Conservation (phyloP, 2,113 vertebrate genomes). For the Scatophagus argus region DNA sequence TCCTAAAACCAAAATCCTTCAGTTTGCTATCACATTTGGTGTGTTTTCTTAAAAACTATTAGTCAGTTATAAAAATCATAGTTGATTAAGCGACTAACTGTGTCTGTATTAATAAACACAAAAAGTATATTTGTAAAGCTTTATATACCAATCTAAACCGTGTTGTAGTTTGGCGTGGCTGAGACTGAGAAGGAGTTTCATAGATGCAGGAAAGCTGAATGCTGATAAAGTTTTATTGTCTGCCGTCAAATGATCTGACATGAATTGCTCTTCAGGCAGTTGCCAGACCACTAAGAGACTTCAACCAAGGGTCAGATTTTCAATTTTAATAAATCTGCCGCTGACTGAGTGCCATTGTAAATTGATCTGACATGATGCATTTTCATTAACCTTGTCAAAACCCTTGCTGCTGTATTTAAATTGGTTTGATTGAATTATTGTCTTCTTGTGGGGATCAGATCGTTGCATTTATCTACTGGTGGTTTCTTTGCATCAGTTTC, state of each 20-base stretch:
- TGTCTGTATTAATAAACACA: not conserved
- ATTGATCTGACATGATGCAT: not conserved
- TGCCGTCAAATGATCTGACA: not conserved
- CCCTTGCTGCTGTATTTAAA: not conserved
- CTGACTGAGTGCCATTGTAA: not conserved
- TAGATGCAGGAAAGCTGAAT: not conserved
- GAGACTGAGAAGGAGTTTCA: not conserved
- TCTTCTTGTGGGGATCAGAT: not conserved
- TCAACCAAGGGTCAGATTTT: not conserved
- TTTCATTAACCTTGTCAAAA: slow-evolving; percentile 26
- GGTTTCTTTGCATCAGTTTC: slow-evolving; percentile 32
- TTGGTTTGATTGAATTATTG: slow-evolving; percentile 13
- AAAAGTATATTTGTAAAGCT: not conserved
- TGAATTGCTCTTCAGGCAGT: not conserved
- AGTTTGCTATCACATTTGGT: not conserved
- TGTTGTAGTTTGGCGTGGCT: not conserved
- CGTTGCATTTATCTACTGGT: not conserved
- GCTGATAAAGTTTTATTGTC: not conserved
- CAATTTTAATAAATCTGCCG: not conserved
- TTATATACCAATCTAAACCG: not conserved
- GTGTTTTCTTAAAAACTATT: not conserved
- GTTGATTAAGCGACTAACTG: too few species aligned
- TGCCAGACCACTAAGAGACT: not conserved
- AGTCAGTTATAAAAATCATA: too few species aligned
- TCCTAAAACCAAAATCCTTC: not conserved